phyloP scores from a whole-genome alignment of 2,888 invertebrate genomes.

The Autographa pulchrina region DNA sequence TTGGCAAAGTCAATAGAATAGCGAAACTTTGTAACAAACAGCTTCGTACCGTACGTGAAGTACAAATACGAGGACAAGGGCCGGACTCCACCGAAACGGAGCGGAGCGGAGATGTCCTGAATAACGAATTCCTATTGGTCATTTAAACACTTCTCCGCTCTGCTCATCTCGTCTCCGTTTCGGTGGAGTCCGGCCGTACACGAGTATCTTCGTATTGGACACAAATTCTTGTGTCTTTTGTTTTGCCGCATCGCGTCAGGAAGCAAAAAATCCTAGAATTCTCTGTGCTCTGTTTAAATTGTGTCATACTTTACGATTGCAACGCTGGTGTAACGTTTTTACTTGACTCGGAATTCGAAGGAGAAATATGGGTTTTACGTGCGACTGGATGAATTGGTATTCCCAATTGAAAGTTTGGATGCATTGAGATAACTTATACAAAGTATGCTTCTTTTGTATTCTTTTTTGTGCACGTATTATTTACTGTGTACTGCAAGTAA shows the following conservation, averaged over 20 bases:
- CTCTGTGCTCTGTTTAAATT: slow-evolving; percentile 37
- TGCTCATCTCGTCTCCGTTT: too few relatives aligned
- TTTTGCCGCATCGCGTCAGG: slow-evolving; percentile 40
- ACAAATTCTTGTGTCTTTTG: slow-evolving; percentile 53
- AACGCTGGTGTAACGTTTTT: slow-evolving; percentile 17
- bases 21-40: slow-evolving; percentile 47
- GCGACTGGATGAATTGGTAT: slow-evolving; percentile 16
- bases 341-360: slow-evolving; percentile 29
- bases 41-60: slow-evolving; percentile 21
- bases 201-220: slow-evolving; percentile 39
- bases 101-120: too few relatives aligned
- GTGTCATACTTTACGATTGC: slow-evolving; percentile 41
- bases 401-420: slow-evolving; percentile 43
- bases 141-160: too few relatives aligned
- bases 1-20: slow-evolving; percentile 52
- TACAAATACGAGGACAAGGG: slow-evolving; percentile 9
- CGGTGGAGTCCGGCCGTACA: too few relatives aligned
- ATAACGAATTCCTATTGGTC: too few relatives aligned
- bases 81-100: too few relatives aligned
- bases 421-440: slow-evolving; percentile 7
- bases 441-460: neutral
- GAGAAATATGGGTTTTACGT: slow-evolving; percentile 41
- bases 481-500: neutral
- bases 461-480: neutral
- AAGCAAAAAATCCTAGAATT: slow-evolving; percentile 32